Evolutionary conservation across 1,140 invertebrate species (phyloP).

Genomic region (Cardiocondyla obscurior): DNA sequence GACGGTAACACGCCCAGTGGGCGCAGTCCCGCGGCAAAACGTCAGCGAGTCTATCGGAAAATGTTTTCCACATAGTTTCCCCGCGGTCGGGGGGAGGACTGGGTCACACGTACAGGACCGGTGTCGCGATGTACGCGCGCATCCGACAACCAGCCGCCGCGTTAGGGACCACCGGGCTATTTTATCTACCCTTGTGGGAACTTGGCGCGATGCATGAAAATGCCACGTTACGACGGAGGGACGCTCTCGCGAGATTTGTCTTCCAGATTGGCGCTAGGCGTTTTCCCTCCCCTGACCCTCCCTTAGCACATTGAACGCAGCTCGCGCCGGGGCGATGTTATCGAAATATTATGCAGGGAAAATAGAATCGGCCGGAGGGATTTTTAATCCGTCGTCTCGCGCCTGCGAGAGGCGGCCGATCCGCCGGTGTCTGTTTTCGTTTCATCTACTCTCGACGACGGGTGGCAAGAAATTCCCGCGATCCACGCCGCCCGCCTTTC

Average conservation of each 20-base stretch:
- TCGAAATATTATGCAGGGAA: slow-evolving; percentile 42
- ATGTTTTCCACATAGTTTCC: slow-evolving; percentile 71
- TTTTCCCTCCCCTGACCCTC: no score
- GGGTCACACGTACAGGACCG: slow-evolving; percentile 61
- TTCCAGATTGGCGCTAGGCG: no score
- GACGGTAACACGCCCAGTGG: slow-evolving; percentile 55
- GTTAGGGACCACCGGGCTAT: slow-evolving; percentile 65
- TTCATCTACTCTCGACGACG: slow-evolving; percentile 45
- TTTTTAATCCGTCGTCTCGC: slow-evolving; percentile 8
- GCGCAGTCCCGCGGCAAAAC: slow-evolving; percentile 61
- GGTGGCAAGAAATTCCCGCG: slow-evolving; percentile 62
- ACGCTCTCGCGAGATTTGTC: not conserved
- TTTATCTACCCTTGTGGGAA: slow-evolving; percentile 76
- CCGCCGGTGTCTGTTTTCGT: slow-evolving; percentile 61
- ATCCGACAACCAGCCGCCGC: slow-evolving; percentile 34
- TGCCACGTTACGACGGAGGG: slow-evolving; percentile 1
- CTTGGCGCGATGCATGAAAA: slow-evolving; percentile 67
- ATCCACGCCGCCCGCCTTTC: slow-evolving; percentile 20
- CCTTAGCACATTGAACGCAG: slow-evolving; percentile 8
- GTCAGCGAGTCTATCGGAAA: slow-evolving; percentile 56
- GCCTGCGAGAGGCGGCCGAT: slow-evolving; percentile 45
- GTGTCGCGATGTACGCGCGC: not conserved
- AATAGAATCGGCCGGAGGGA: slow-evolving; percentile 7
- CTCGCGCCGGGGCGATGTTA: slow-evolving; percentile 1
- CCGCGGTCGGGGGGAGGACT: slow-evolving; percentile 62